Conservation (phyloP, 2,797 vertebrate genomes). For the Karalla daura region DNA sequence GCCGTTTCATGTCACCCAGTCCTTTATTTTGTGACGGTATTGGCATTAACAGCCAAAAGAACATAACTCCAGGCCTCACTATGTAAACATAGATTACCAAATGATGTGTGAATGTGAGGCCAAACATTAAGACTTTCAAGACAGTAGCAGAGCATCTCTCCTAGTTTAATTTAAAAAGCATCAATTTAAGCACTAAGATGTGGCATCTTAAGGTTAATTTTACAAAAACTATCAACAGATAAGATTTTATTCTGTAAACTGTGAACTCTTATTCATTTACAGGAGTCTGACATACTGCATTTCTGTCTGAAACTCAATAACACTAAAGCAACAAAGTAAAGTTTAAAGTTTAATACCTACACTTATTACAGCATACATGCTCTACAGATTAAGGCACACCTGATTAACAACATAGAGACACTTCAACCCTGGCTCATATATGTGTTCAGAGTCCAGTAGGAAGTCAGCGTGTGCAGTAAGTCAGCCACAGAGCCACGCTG, state of each 20-base stretch:
- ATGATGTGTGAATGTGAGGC: conserved; percentile 11
- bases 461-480: conserved; percentile 40
- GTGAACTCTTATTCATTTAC: neutral
- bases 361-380: too few relatives aligned
- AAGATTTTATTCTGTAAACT: too few relatives aligned
- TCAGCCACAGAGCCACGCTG: conserved; percentile 41
- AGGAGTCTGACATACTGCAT: neutral
- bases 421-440: neutral
- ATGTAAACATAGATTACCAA: conserved; percentile 45
- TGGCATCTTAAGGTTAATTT: too few relatives aligned
- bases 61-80: conserved; percentile 9
- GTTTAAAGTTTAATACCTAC: too few relatives aligned
- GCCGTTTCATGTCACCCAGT: conserved; percentile 33
- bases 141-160: neutral
- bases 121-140: conserved; percentile 1
- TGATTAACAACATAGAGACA: neutral
- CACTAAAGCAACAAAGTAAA: neutral
- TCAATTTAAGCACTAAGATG: too few relatives aligned
- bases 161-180: neutral
- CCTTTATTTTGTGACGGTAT: conserved; percentile 41
- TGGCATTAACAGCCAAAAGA: conserved; percentile 21
- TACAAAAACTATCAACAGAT: too few relatives aligned
- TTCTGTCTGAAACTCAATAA: neutral
- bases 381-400: neutral
- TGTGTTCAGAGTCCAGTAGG: neutral